Percentiles rank a stretch among this genome's conserved stretches.
Conservation (phyloP, 2,888 invertebrate genomes). For the Margaritifera margaritifera region DNA sequence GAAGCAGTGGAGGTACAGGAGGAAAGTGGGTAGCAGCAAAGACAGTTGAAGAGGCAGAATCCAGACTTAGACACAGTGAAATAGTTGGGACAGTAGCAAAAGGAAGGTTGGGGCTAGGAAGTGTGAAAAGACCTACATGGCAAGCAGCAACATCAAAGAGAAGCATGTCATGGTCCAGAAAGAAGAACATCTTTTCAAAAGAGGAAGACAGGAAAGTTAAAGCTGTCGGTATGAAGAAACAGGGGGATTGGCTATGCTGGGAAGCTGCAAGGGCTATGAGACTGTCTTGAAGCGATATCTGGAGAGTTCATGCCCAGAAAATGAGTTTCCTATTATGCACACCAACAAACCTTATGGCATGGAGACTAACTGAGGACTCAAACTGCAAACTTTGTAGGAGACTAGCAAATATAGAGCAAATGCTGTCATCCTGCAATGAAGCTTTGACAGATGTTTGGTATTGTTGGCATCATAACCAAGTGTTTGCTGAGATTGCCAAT, state of each 20-base stretch:
- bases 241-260: background rate
- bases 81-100: conserved; percentile 11
- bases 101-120: conserved; percentile 1
- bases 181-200: background rate
- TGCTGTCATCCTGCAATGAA: conserved; percentile 16
- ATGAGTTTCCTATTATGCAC: no score
- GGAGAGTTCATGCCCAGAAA: conserved; percentile 4
- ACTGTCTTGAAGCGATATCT: conserved; percentile 4
- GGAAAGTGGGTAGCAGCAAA: conserved; percentile 14
- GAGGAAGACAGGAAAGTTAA: background rate
- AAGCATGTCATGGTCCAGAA: background rate
- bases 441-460: conserved; percentile 16
- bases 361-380: conserved; percentile 6
- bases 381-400: conserved; percentile 15
- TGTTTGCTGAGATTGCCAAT: conserved; percentile 15
- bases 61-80: conserved; percentile 7
- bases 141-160: background rate
- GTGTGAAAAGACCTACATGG: no score
- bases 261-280: background rate
- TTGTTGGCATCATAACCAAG: conserved; percentile 8
- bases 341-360: conserved; percentile 8
- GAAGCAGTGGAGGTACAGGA: conserved; percentile 5
- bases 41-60: no score
- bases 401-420: conserved; percentile 17
- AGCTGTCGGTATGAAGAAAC: conserved; percentile 4